These are phyloP conservation scores for Pteria penguin DNA, from an alignment of 2,888 invertebrate genomes.

Conservation along the genomic window DNA sequence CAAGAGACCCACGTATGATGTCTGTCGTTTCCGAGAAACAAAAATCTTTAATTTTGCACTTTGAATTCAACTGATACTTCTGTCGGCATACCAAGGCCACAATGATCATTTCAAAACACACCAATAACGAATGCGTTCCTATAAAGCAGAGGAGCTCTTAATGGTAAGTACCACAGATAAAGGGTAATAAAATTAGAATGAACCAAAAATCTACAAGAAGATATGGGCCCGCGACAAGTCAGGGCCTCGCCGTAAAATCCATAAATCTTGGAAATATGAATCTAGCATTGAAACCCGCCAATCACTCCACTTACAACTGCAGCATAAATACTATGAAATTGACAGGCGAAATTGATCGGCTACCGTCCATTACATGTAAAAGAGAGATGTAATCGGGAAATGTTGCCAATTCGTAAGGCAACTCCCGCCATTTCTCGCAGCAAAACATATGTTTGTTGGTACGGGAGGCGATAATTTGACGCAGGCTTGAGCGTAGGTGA, in stretches of 20 bases:
- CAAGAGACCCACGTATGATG: no score
- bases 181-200: no score
- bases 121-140: no score
- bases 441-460: conserved; percentile 16
- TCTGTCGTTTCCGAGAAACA: no score
- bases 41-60: no score
- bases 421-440: conserved; percentile 3
- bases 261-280: conserved; percentile 17
- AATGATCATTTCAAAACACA: no score
- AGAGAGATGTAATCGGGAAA: conserved; percentile 13
- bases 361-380: neutral
- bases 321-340: conserved; percentile 28
- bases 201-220: neutral
- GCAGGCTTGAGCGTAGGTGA: neutral
- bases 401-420: conserved; percentile 16
- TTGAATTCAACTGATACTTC: no score
- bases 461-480: conserved; percentile 19
- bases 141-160: no score
- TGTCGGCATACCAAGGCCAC: no score
- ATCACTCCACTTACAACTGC: conserved; percentile 30
- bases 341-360: conserved; percentile 28
- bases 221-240: neutral
- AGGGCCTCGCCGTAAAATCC: conserved; percentile 8
- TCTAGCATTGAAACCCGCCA: conserved; percentile 9
- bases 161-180: no score